A percentile compares a stretch with the other conserved stretches of the same genome.
These are phyloP conservation scores for Cervus canadensis DNA, from an alignment of 2,113 vertebrate species.

Conservation along the genomic window DNA sequence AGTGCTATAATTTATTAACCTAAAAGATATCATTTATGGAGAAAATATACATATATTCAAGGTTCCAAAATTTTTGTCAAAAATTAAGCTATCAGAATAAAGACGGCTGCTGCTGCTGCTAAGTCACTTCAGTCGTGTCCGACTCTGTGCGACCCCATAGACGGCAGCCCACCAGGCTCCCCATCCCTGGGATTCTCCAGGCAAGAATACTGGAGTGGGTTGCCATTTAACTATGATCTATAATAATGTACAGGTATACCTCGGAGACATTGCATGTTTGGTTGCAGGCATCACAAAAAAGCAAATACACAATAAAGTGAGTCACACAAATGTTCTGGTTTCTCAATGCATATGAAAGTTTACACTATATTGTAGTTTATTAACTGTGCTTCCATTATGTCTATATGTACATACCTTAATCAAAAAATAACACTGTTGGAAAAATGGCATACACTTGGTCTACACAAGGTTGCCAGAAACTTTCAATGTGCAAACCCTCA, in stretches of 20 bases:
- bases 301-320: neutral
- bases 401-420: neutral
- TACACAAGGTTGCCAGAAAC: neutral
- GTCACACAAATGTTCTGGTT: neutral
- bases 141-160: too few relatives aligned
- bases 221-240: neutral
- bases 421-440: neutral
- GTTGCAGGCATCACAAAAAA: neutral
- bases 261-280: neutral
- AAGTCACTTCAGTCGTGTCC: too few relatives aligned
- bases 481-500: neutral
- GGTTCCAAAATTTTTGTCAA: neutral
- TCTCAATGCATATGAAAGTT: neutral
- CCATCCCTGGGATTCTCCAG: too few relatives aligned
- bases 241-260: neutral
- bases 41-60: neutral
- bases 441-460: neutral
- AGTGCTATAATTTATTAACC: neutral
- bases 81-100: constrained; percentile 27
- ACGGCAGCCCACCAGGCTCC: too few relatives aligned
- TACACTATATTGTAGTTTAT: neutral
- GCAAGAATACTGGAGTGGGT: too few relatives aligned
- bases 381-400: neutral
- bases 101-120: neutral
- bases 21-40: neutral